Conservation (phyloP, 2,888 invertebrate species). For the Drosophila birchii region DNA sequence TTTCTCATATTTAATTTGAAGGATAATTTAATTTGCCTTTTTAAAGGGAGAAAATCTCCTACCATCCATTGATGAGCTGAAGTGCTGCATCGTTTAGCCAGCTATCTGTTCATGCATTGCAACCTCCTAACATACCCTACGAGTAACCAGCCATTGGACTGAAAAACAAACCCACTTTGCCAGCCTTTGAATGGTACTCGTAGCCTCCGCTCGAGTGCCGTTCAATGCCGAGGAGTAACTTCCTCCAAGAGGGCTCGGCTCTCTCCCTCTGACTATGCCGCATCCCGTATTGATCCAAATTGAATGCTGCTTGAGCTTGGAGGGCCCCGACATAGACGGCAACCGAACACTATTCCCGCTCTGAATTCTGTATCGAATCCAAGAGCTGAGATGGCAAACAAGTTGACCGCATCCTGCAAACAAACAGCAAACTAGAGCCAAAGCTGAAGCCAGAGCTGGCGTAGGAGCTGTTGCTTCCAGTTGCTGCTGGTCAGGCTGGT, state of each 20-base stretch:
- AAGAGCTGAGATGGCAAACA: slow-evolving; percentile 58
- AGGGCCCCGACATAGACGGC: slow-evolving; percentile 27
- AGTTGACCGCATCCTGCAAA: slow-evolving; percentile 73
- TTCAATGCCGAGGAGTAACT: slow-evolving; percentile 54
- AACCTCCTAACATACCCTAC: slow-evolving; percentile 13
- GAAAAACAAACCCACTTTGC: slow-evolving; percentile 68
- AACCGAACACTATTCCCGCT: slow-evolving; percentile 13
- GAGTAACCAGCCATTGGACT: slow-evolving; percentile 44
- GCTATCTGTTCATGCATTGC: slow-evolving; percentile 11
- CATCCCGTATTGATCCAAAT: slow-evolving; percentile 69
- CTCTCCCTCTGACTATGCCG: slow-evolving; percentile 8
- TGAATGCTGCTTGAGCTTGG: slow-evolving; percentile 58
- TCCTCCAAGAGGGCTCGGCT: slow-evolving; percentile 14
- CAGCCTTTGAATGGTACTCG: slow-evolving; percentile 59
- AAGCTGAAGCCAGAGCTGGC: neutral
- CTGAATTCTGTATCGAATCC: slow-evolving; percentile 15
- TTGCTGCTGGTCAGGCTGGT: slow-evolving; percentile 56
- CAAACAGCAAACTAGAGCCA: slow-evolving; percentile 49
- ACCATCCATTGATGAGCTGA: neutral
- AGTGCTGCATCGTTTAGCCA: slow-evolving; percentile 52
- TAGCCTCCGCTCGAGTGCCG: slow-evolving; percentile 61
- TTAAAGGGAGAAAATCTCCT: neutral
- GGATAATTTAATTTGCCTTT: slow-evolving; percentile 8
- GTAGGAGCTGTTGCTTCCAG: slow-evolving; percentile 27
- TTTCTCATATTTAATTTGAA: slow-evolving; percentile 5